Base-by-base conservation (phyloP, 92 coral and sea anemone species). In the Heteractis magnifica region DNA sequence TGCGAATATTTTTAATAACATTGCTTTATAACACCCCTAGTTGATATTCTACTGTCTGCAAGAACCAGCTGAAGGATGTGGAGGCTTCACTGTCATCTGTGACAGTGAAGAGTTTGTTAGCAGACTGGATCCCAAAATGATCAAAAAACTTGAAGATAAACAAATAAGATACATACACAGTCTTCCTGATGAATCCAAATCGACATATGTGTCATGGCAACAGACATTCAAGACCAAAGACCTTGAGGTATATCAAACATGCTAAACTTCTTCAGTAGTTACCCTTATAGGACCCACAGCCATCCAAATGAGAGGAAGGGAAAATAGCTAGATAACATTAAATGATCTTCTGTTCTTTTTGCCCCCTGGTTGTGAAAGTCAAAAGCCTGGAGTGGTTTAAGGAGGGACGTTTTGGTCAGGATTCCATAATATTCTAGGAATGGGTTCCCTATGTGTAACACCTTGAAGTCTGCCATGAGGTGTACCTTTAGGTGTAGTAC, bases 11-110 rank as follows among this genome's bases (percentile, higher is more conserved):
- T 53, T 68, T 5, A 68, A 8, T 8, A 68, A 11, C 49, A 21
- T 68, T 20, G 48, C 3, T 11, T 68, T 13, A 21, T 23, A 23
- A 21, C 10, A 68, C 23, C 10, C 73, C 12, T 23, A 81, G 84
- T 75, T 81, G 84, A 81, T 81, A 51, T 81, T 81, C 68, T 81
- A 65, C 65, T 91, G 94, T 56, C 75, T 79, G 19, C 89, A 91
- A 91, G 92, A 85, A 53, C 94, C 94, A 2, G 88, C 85, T 9
- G 90, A 91, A n/a, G 84, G 89, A 49, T 88, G 94, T 77, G 92
- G 94, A 59, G 94, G 94, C 23, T 88, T 89, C 55, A 91, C 94
- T 50, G 92, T 90, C 53, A 84, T 91, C 65, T 87, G 85, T 70
- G 87, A 88, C 76, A 88, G 87, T 68, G 72, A 77, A 34, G 89